phyloP scores from a whole-genome alignment of 2,888 invertebrate species.

The Lochmaea crataegi region DNA sequence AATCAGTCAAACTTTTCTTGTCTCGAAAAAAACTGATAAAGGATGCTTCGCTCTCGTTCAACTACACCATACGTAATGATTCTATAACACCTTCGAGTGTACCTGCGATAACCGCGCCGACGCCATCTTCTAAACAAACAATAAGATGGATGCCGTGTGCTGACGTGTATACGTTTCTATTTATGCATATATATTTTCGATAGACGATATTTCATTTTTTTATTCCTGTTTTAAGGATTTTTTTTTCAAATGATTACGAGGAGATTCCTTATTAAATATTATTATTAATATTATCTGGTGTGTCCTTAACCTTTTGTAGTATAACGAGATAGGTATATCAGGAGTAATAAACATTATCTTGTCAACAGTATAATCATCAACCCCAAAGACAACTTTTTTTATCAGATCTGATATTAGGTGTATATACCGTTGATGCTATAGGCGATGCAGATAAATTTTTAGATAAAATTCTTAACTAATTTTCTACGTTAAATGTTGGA shows the following conservation, averaged over 20 bases:
- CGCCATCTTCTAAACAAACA: conserved; percentile 52
- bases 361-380: conserved; percentile 59
- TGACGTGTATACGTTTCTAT: conserved; percentile 19
- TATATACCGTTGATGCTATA: conserved; percentile 29
- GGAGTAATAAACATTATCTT: conserved; percentile 57
- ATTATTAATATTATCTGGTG: conserved; percentile 57
- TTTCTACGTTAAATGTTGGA: background rate
- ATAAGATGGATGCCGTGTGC: conserved; percentile 50
- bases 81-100: conserved; percentile 31
- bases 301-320: conserved; percentile 61
- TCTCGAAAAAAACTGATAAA: conserved; percentile 26
- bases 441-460: conserved; percentile 25
- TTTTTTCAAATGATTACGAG: conserved; percentile 23
- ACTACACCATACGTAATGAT: conserved; percentile 40
- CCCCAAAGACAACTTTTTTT: conserved; percentile 55
- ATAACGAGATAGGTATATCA: conserved; percentile 55
- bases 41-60: conserved; percentile 29
- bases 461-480: conserved; percentile 4
- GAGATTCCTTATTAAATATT: conserved; percentile 62
- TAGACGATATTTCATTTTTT: background rate
- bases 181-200: conserved; percentile 13
- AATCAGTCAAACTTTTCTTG: conserved; percentile 29
- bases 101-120: conserved; percentile 39
- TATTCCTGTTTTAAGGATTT: conserved; percentile 26
- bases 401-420: conserved; percentile 52